Conservation (phyloP, 2,797 vertebrate genomes). For the Xerus rutilus region DNA sequence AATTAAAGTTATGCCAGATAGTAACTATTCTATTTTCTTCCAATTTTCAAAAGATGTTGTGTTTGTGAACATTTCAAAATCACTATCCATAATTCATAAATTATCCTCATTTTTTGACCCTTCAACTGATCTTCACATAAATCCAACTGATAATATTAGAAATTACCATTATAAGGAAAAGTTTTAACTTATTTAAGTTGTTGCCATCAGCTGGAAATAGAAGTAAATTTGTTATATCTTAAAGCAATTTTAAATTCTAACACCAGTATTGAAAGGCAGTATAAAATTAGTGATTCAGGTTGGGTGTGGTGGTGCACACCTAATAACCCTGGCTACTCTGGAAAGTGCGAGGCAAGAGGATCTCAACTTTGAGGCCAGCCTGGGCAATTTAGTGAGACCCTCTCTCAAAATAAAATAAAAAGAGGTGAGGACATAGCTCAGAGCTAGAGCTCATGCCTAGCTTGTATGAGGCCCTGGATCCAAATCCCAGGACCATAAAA, state of each 20-base stretch:
- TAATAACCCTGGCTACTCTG: not conserved
- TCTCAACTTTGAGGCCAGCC: not conserved
- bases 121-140: slow-evolving; percentile 13
- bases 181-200: slow-evolving; percentile 3
- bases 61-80: slow-evolving; percentile 43
- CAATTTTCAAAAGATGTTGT: slow-evolving; percentile 31
- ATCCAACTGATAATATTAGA: not conserved
- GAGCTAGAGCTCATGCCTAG: not conserved
- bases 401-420: not conserved
- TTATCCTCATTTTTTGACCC: not conserved
- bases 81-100: slow-evolving; percentile 21
- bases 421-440: not conserved
- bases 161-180: not conserved
- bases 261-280: not conserved
- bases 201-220: not conserved
- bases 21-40: slow-evolving; percentile 27
- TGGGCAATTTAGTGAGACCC: not conserved
- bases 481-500: not conserved
- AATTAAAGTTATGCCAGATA: slow-evolving; percentile 36
- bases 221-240: slow-evolving; percentile 45
- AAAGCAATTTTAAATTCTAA: slow-evolving; percentile 44
- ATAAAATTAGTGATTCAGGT: not conserved
- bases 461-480: not conserved
- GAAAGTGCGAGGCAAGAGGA: not conserved
- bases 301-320: not conserved